Evolutionary conservation across 2,888 invertebrate genomes (phyloP).

Genomic region (Perizoma flavofasciatum): DNA sequence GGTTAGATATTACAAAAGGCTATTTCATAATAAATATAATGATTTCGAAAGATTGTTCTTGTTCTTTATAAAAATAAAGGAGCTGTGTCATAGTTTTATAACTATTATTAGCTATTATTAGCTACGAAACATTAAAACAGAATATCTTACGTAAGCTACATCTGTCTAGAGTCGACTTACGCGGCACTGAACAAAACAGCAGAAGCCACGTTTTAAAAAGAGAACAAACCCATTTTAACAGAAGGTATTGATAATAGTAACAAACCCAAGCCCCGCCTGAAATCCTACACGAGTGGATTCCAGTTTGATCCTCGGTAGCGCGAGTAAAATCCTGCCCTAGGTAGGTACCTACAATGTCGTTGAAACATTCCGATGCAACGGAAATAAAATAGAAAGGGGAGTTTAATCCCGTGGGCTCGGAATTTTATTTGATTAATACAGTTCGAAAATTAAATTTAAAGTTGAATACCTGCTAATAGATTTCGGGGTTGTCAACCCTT

Average conservation of each 20-base stretch:
- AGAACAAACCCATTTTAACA: conserved; percentile 34
- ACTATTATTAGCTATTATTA: too few species aligned
- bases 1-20: too few species aligned
- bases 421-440: conserved; percentile 16
- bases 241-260: conserved; percentile 48
- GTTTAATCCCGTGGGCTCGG: background rate
- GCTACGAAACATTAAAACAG: background rate
- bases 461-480: conserved; percentile 35
- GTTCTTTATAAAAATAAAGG: background rate
- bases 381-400: conserved; percentile 11
- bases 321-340: conserved; percentile 40
- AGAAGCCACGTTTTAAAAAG: conserved; percentile 34
- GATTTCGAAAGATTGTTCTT: too few species aligned
- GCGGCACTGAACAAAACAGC: conserved; percentile 9
- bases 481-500: conserved; percentile 38
- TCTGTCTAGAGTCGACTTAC: conserved; percentile 1
- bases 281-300: conserved; percentile 48
- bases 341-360: conserved; percentile 31
- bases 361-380: conserved; percentile 38
- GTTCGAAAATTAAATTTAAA: conserved; percentile 34
- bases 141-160: background rate
- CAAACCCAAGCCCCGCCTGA: conserved; percentile 41
- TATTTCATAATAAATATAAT: background rate
- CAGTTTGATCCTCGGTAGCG: conserved; percentile 48
- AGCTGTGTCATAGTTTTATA: background rate